Percentiles rank a stretch among this genome's conserved stretches.
phyloP scores from a whole-genome alignment of 2,797 vertebrate genomes.

The Sebastes melanostomus region DNA sequence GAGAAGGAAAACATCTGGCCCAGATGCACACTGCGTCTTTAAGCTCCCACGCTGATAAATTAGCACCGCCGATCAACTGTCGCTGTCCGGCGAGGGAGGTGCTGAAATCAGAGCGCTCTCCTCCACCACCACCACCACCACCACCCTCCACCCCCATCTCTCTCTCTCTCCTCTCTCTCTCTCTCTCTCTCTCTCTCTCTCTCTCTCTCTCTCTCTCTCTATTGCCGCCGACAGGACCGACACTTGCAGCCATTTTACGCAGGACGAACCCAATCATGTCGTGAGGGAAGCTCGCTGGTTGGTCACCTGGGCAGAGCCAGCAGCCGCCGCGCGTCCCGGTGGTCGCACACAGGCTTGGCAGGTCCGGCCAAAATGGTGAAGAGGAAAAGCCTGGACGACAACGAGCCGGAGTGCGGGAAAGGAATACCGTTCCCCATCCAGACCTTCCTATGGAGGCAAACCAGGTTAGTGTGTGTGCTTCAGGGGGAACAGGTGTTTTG shows the following conservation, averaged over 20 bases:
- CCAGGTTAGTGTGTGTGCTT: slow-evolving; percentile 85
- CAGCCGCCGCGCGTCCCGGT: slow-evolving; percentile 42
- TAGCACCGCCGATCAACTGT: slow-evolving; percentile 53
- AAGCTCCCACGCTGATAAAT: slow-evolving; percentile 48
- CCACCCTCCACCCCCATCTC: not conserved
- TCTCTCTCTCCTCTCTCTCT: not conserved
- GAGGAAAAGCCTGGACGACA: slow-evolving; percentile 95
- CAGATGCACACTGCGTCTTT: slow-evolving; percentile 75
- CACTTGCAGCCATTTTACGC: slow-evolving; percentile 90
- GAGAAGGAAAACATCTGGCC: slow-evolving; percentile 51
- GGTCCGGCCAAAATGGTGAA: slow-evolving; percentile 89
- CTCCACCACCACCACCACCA: not conserved
- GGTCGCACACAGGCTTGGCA: slow-evolving; percentile 18
- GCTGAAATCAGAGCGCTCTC: slow-evolving; percentile 59
- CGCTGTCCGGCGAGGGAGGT: slow-evolving; percentile 68
- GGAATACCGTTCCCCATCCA: slow-evolving; percentile 97
- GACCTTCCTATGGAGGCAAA: slow-evolving; percentile 98
- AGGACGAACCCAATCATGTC: slow-evolving; percentile 66
- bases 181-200: not conserved
- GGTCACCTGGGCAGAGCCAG: slow-evolving; percentile 70
- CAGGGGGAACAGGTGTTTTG: slow-evolving; percentile 76
- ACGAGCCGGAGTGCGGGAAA: slow-evolving; percentile 91
- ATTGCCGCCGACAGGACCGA: slow-evolving; percentile 44
- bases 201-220: slow-evolving; percentile 1
- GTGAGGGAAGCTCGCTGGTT: slow-evolving; percentile 45